Evolutionary conservation across 2,113 vertebrate genomes (phyloP), one percentile per base, ranked within the genome.

Genomic region (Sinocyclocheilus anophthalmus): DNA sequence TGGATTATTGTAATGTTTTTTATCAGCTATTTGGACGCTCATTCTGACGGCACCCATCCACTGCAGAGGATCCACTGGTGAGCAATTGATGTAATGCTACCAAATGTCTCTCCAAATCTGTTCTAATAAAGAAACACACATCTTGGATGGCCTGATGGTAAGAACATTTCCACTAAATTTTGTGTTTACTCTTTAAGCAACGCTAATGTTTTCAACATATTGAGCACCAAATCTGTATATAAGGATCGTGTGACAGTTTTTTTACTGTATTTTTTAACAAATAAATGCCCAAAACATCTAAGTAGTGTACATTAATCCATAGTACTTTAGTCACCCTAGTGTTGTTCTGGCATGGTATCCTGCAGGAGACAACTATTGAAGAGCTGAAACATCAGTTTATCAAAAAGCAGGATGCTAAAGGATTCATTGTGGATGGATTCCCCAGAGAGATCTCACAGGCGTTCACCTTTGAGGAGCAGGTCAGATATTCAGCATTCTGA

Each of bases 361-460:
- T 88, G 7, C 85, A 94, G 94, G 94, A 94, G 81, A 94, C 93
- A 0, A 91, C 94, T 2, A 92, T 94, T 4, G 92, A 93, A 85
- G 93, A 94, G 86, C 87, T 94, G 18, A 94, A 94, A 39, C 93
- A 94, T 5, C 94, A 94, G 83, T 94, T 94, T 63, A 94, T 94
- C 39, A 92, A 93, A 86, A 90, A 92, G 30, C 94, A 89, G 57
- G 91, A 92, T 61, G 91, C 92, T 22, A 83, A 87, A 50, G 93
- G 94, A 16, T 94, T 94, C 70, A 92, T 94, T 16, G 92, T 94
- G 65, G 93, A 94, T n/a, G 93, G 94, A 26, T 94, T 94, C 50
- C 94, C 94, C 16, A 87, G 93, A 73, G 94, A 94, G 85, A 94
- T 94, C 45, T 89, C 92, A 8, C 94, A 94, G 84, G 92, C 90